A percentile compares a stretch with the other conserved stretches of the same genome.
Evolutionary conservation across 30 jellyfish, hydroid and myxozoan genomes (phyloP).

Genomic region (Turritopsis rubra): DNA sequence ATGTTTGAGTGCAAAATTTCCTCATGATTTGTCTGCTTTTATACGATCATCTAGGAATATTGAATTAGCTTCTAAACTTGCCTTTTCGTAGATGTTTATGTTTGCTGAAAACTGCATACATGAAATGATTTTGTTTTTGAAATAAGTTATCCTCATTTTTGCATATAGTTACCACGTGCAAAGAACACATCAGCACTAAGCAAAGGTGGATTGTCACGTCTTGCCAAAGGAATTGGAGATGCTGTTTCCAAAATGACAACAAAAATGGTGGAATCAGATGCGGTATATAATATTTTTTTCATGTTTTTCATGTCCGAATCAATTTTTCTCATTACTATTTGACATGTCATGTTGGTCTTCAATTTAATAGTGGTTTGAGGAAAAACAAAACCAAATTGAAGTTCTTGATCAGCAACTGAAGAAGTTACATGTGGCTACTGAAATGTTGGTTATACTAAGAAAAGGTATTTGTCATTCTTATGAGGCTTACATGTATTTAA

Average conservation of each 20-base stretch:
- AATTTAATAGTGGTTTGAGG: constrained; percentile 82
- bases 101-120: no score
- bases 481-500: neutral
- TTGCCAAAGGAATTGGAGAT: constrained; percentile 79
- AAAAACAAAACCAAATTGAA: constrained; percentile 80
- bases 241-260: constrained; percentile 87
- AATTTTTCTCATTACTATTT: neutral
- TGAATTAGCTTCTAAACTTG: no score
- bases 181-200: constrained; percentile 88
- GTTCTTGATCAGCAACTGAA: constrained; percentile 65
- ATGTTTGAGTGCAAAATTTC: no score
- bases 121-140: no score
- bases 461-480: constrained; percentile 59
- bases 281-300: constrained; percentile 27
- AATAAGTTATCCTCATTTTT: no score
- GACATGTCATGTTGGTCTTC: neutral
- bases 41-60: no score
- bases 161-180: constrained; percentile 87
- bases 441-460: constrained; percentile 46
- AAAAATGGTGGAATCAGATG: constrained; percentile 65
- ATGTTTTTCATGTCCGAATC: no score
- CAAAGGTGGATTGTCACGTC: constrained; percentile 81
- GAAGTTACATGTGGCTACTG: constrained; percentile 74
- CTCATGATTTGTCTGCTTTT: no score
- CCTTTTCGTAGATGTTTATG: no score